These are phyloP conservation scores for Remorina albescens DNA, from an alignment of 2,797 vertebrate species.

Conservation along the genomic window DNA sequence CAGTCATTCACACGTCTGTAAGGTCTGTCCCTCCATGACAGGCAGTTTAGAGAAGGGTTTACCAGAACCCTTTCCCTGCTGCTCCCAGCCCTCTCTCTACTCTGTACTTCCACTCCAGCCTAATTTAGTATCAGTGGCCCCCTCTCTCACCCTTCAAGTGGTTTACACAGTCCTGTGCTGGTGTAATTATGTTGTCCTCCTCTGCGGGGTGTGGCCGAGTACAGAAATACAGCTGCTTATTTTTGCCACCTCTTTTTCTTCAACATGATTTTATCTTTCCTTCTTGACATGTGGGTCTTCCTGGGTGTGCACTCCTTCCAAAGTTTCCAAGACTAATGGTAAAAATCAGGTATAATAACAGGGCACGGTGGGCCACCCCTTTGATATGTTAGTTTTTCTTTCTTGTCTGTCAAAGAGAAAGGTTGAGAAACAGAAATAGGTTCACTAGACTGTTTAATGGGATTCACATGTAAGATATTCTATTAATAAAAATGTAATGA, in stretches of 20 bases:
- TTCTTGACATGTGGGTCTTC: slow-evolving; percentile 63
- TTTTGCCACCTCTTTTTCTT: slow-evolving; percentile 75
- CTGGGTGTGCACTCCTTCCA: slow-evolving; percentile 70
- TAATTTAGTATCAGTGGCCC: slow-evolving; percentile 70
- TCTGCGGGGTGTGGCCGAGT: slow-evolving; percentile 77
- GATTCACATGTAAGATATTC: background rate
- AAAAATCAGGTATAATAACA: slow-evolving; percentile 74
- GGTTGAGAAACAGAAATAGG: slow-evolving; percentile 29
- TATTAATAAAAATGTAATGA: background rate
- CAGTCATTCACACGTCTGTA: slow-evolving; percentile 8
- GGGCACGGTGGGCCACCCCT: slow-evolving; percentile 65
- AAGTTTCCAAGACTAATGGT: slow-evolving; percentile 62
- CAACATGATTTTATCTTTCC: slow-evolving; percentile 61
- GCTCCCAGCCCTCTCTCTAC: slow-evolving; percentile 57
- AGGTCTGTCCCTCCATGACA: slow-evolving; percentile 25
- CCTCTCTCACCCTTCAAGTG: slow-evolving; percentile 76
- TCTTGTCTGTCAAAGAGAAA: slow-evolving; percentile 31
- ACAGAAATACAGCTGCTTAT: slow-evolving; percentile 82
- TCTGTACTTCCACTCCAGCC: slow-evolving; percentile 51
- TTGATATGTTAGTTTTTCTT: slow-evolving; percentile 54
- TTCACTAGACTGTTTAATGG: background rate
- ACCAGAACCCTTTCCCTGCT: slow-evolving; percentile 35
- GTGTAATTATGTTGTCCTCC: slow-evolving; percentile 80
- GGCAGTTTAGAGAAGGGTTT: slow-evolving; percentile 38
- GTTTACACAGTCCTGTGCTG: slow-evolving; percentile 60